Base-by-base conservation (phyloP, 2,797 vertebrate genomes). In the Tauraco hartlaubi region DNA sequence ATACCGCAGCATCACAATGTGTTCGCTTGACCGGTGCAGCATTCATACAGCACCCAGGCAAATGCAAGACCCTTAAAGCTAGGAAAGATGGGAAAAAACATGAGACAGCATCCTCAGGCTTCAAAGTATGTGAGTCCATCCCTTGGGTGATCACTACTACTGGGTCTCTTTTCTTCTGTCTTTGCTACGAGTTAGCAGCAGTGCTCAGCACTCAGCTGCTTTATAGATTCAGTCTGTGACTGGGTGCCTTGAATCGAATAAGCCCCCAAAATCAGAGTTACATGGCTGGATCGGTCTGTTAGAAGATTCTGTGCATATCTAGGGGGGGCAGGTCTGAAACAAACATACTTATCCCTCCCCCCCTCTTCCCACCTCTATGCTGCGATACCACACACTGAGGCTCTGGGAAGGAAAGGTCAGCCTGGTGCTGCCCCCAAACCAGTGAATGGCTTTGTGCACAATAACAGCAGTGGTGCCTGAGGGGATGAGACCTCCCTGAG, bases 331-430 rank as follows among this genome's bases (percentile, higher is more conserved):
- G 12, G 12, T 35, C 55, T 61, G 88, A 51, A 85, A 46, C 9
- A 83, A 85, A 37, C 33, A 9, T 19, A 31, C 54, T 82, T 14
- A 41, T 41, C 11, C 20, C 71, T 37, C 15, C 56, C 46, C 43
- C n/a, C 6, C 1, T 51, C 19, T 18, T 54, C 37, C 71, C 1
- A 1, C 54, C 62, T 78, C 76, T 90, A 7, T 19, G 26, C 41
- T 77, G 71, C 2, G 4, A 54, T 54, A 54, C 68, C 94, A 54
- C 88, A 76, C 0, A 41, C 81, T 85, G 86, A 71, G 92, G 56
- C 84, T 87, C 52, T 4, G n/a, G 84, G 75, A 95, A 93, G 81
- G 83, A 93, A 92, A 94, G 96, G 95, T 96, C 94, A 95, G 49
- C n/a, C 72, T 64, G 83, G 59, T 86, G 85, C 80, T 94, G 95